A percentile compares a stretch with the other conserved stretches of the same genome.
phyloP scores from a whole-genome alignment of 2,797 vertebrate genomes.

The Onychomys arenicola region DNA sequence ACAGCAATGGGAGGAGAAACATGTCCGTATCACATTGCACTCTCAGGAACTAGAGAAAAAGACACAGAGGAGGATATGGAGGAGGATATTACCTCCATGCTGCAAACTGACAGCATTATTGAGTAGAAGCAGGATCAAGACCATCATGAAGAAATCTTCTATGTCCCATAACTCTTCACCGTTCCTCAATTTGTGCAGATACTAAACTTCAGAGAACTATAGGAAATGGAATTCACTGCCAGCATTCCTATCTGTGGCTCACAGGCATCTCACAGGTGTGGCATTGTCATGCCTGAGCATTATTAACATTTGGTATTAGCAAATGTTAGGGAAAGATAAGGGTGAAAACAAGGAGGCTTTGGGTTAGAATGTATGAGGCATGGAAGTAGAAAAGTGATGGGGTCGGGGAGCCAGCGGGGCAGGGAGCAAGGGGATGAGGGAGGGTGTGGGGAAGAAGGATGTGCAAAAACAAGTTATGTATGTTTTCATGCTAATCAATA shows the following conservation, averaged over 20 bases:
- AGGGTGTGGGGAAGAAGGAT: too few relatives aligned
- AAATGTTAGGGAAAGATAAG: background rate
- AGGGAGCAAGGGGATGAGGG: background rate
- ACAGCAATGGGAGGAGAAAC: background rate
- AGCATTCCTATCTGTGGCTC: accelerated
- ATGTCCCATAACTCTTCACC: accelerated
- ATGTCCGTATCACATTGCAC: background rate
- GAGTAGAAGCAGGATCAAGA: background rate
- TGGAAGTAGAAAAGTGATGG: background rate
- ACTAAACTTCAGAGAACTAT: accelerated
- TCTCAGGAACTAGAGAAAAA: background rate
- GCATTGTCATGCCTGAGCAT: background rate
- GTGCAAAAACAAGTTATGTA: background rate
- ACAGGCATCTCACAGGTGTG: background rate
- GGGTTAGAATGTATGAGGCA: background rate
- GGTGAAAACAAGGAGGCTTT: background rate
- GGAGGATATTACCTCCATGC: background rate
- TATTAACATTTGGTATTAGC: background rate
- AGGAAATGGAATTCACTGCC: accelerated
- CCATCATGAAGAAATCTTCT: accelerated
- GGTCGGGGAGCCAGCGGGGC: background rate
- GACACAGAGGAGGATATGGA: background rate
- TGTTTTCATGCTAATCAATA: background rate
- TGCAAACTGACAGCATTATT: background rate
- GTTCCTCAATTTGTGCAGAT: accelerated